phyloP scores from a whole-genome alignment of 2,113 vertebrate genomes.

The Eonycteris spelaea region DNA sequence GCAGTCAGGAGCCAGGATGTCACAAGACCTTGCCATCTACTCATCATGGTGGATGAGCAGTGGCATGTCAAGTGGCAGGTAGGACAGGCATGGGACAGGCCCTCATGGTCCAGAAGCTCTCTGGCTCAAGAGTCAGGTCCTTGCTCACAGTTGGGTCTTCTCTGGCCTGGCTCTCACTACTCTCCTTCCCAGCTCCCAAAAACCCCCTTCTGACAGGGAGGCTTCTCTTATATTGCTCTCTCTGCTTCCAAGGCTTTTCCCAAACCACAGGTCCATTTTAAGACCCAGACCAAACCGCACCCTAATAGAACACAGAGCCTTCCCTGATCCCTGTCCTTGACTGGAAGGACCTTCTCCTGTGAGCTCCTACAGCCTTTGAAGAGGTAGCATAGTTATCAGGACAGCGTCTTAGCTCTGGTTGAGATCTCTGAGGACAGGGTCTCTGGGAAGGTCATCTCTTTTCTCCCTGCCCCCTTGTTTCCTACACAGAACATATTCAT shows the following conservation, averaged over 20 bases:
- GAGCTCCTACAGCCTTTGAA: background rate
- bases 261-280: background rate
- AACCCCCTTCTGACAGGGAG: background rate
- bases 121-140: background rate
- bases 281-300: background rate
- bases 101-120: background rate
- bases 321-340: background rate
- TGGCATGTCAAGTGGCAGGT: background rate
- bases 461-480: background rate
- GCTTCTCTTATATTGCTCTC: background rate
- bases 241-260: background rate
- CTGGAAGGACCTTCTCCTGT: background rate
- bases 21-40: background rate
- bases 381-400: background rate
- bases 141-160: background rate
- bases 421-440: background rate
- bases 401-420: background rate
- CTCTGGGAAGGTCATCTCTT: background rate
- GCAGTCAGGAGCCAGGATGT: background rate
- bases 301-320: background rate
- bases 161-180: background rate
- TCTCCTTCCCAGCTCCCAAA: background rate
- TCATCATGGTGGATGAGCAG: background rate
- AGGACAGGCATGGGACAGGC: background rate
- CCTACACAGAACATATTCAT: background rate